phyloP scores from a whole-genome alignment of 2,797 vertebrate species.

The Acipenser oxyrinchus region DNA sequence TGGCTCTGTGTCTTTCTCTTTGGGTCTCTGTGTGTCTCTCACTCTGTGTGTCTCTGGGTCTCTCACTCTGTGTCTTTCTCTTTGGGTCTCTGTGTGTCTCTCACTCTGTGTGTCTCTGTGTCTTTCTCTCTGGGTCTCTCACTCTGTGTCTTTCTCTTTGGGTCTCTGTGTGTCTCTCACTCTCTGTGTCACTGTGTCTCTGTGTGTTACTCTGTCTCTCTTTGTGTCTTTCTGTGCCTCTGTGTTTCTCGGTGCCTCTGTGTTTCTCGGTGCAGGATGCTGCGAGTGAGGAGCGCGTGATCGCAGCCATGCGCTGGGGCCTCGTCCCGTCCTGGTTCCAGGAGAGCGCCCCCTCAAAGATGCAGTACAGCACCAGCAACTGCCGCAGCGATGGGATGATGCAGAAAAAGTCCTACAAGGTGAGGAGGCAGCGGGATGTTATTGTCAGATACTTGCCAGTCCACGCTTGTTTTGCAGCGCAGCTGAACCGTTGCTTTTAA shows the following conservation, averaged over 20 bases:
- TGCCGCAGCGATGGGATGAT: slow-evolving; percentile 88
- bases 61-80: too few species aligned
- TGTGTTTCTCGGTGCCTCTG: not conserved
- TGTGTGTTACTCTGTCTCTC: too few species aligned
- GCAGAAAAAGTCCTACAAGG: slow-evolving; percentile 85
- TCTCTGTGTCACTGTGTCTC: too few species aligned
- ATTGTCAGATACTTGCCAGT: not conserved
- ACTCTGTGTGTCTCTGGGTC: too few species aligned
- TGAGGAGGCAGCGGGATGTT: slow-evolving; percentile 28
- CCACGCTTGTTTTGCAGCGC: not conserved
- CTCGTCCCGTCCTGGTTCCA: slow-evolving; percentile 89
- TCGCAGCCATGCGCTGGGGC: slow-evolving; percentile 91
- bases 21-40: too few species aligned
- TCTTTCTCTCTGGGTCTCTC: too few species aligned
- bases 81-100: too few species aligned
- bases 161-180: too few species aligned
- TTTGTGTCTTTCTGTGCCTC: too few species aligned
- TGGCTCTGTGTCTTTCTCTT: too few species aligned
- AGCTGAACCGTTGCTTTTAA: not conserved
- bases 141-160: too few species aligned
- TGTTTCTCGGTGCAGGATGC: slow-evolving; percentile 53
- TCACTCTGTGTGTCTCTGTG: too few species aligned
- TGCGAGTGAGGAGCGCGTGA: slow-evolving; percentile 71
- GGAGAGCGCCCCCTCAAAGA: slow-evolving; percentile 70
- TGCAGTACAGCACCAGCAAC: slow-evolving; percentile 83